A percentile compares a stretch with the other conserved stretches of the same genome.
These are phyloP conservation scores for Varroa destructor DNA, from an alignment of 1,140 invertebrate species.

Conservation along the genomic window DNA sequence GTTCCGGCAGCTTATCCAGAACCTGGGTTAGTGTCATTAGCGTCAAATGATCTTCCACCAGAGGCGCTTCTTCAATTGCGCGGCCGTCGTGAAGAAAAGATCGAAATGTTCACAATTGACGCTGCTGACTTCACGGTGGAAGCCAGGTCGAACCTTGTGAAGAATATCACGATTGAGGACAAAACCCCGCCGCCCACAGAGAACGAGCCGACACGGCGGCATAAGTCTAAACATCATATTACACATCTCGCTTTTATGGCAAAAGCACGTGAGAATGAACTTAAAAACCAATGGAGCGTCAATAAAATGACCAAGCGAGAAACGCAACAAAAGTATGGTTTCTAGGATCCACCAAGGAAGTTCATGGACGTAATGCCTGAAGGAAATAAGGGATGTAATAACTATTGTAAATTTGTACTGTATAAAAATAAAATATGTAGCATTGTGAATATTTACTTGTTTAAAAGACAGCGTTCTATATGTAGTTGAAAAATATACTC, in stretches of 20 bases:
- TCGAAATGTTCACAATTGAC: conserved; percentile 21
- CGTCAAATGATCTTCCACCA: neutral
- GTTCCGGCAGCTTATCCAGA: neutral
- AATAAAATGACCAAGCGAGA: conserved; percentile 66
- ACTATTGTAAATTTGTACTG: too few species aligned
- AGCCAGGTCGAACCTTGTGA: conserved; percentile 22
- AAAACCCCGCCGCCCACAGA: neutral
- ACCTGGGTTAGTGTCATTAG: too few species aligned
- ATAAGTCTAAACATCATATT: conserved; percentile 80
- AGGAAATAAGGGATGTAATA: too few species aligned
- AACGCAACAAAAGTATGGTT: conserved; percentile 51
- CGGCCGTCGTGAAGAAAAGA: conserved; percentile 14
- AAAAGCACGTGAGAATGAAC: conserved; percentile 77
- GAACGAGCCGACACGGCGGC: conserved; percentile 49
- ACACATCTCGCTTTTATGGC: conserved; percentile 85
- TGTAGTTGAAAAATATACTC: too few species aligned
- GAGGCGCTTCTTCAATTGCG: conserved; percentile 1
- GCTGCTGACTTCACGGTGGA: conserved; percentile 10
- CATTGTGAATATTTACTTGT: too few species aligned
- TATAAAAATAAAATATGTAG: too few species aligned
- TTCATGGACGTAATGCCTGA: too few species aligned
- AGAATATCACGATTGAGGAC: conserved; percentile 18
- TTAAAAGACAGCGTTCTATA: too few species aligned
- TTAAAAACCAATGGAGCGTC: conserved; percentile 83
- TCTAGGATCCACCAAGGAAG: conserved; percentile 36